phyloP scores from a whole-genome alignment of 2,888 invertebrate genomes.

The Napeogenes inachia region DNA sequence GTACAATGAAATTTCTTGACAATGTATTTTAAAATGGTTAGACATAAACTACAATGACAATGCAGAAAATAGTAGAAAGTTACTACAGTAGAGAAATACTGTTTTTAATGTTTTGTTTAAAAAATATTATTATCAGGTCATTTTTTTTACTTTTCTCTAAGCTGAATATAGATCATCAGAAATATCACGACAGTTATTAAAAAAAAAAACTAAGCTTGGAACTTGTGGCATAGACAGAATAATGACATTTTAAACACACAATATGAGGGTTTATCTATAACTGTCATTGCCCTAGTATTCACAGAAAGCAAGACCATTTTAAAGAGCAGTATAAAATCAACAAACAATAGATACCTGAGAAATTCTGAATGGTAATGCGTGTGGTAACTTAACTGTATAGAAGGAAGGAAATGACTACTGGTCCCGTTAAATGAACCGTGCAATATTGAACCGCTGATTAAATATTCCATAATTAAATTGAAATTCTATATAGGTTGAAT shows the following conservation, averaged over 20 bases:
- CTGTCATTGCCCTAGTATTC: too few species aligned
- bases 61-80: conserved; percentile 23
- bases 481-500: too few species aligned
- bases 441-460: conserved; percentile 31
- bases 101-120: neutral
- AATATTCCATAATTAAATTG: conserved; percentile 29
- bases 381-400: conserved; percentile 51
- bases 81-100: conserved; percentile 10
- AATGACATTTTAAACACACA: too few species aligned
- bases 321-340: conserved; percentile 21
- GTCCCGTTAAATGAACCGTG: conserved; percentile 50
- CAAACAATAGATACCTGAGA: conserved; percentile 55
- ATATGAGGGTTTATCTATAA: too few species aligned
- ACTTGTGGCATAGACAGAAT: too few species aligned
- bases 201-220: too few species aligned
- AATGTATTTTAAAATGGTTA: conserved; percentile 8
- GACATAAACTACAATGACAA: conserved; percentile 15
- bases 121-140: too few species aligned
- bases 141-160: too few species aligned
- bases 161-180: too few species aligned
- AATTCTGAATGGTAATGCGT: conserved; percentile 44
- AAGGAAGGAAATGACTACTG: conserved; percentile 59
- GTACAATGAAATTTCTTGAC: conserved; percentile 10
- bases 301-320: too few species aligned
- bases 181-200: too few species aligned